Base-by-base conservation (phyloP, 2,797 vertebrate genomes). In the Pogoniulus pusillus region DNA sequence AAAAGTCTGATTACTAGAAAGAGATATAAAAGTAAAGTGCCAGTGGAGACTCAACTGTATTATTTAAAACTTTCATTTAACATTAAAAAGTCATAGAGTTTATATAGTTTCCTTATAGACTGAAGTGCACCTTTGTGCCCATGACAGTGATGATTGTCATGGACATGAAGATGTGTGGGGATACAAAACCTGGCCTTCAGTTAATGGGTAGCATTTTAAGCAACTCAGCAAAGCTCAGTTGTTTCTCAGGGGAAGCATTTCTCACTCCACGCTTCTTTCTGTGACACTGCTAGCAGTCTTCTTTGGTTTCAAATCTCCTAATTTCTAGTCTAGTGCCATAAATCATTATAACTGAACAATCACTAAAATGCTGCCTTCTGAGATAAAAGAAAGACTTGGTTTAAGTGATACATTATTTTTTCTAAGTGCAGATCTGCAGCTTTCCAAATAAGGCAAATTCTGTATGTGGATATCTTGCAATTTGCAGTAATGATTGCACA, bases 11-110 rank as follows among this genome's bases (percentile, higher is more conserved):
- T 85, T 87, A 74, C 16, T 72, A 60, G 30, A 63, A 85, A 55
- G 29, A 91, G 60, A 76, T 89, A 29, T 83, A 68, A 55, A 72
- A 74, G 27, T 87, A 87, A 93, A 92, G 89, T 95, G 81, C 92
- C 29, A 84, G 34, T 62, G 85, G 32, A n/a, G 34, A 89, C 8
- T 95, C 64, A 87, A 76, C 22, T 35, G 43, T 47, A 68, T 89
- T 90, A 82, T 59, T 76, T 79, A 82, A 70, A 53, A 76, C 12
- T 81, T 54, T 6, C 20, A 76, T 89, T 84, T 79, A 49, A 94
- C 87, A 79, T 72, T 62, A 5, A 59, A 66, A 81, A 81, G 16
- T 60, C 39, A 49, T 15, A 24, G 16, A 71, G 29, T 80, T 83
- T 75, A 39, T 89, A 81, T 55, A 84, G 55, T 80, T 90, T 87